A percentile compares a stretch with the other conserved stretches of the same genome.
These are phyloP conservation scores for Carapus acus DNA, from an alignment of 2,797 vertebrate genomes.

Conservation along the genomic window DNA sequence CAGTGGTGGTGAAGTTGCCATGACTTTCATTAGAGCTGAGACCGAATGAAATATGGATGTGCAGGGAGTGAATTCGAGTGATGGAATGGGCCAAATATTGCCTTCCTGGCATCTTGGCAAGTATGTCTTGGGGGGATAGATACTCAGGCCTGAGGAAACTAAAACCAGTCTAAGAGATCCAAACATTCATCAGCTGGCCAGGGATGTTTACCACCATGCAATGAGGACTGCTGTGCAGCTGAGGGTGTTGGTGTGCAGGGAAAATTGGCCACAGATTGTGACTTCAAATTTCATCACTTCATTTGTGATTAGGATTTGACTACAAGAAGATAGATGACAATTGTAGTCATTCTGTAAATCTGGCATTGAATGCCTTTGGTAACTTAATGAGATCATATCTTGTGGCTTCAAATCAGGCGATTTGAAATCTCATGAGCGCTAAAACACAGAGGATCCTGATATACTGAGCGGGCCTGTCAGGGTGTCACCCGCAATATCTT, in stretches of 20 bases:
- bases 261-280: slow-evolving; percentile 23
- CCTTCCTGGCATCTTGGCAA: slow-evolving; percentile 68
- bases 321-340: too few relatives aligned
- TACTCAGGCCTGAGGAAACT: slow-evolving; percentile 62
- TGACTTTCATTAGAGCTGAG: slow-evolving; percentile 75
- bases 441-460: too few relatives aligned
- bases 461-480: too few relatives aligned
- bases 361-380: too few relatives aligned
- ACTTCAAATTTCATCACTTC: too few relatives aligned
- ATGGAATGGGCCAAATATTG: slow-evolving; percentile 74
- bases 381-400: too few relatives aligned
- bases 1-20: slow-evolving; percentile 70
- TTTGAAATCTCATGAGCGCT: too few relatives aligned
- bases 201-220: slow-evolving; percentile 55
- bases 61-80: slow-evolving; percentile 76
- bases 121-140: slow-evolving; percentile 69
- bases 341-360: too few relatives aligned
- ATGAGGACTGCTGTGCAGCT: slow-evolving; percentile 55
- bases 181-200: slow-evolving; percentile 60
- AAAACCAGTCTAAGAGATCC: slow-evolving; percentile 56
- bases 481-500: too few relatives aligned
- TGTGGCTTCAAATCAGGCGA: too few relatives aligned
- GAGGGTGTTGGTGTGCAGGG: slow-evolving; percentile 36
- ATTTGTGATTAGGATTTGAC: too few relatives aligned
- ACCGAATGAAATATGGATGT: slow-evolving; percentile 78